phyloP scores from a whole-genome alignment of 2,797 vertebrate species.

The Anableps anableps region DNA sequence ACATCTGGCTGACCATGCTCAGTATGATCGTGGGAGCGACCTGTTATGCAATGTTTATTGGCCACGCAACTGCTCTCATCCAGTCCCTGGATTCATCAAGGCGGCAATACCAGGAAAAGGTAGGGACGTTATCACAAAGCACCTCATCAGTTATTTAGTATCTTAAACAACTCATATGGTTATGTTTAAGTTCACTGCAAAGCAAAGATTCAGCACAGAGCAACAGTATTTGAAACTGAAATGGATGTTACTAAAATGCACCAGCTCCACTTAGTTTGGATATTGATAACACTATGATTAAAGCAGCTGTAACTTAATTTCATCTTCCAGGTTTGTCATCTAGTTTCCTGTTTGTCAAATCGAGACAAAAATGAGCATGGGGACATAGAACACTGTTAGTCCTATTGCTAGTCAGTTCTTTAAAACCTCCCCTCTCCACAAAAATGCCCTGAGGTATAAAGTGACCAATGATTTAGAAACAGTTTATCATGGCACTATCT shows the following conservation, averaged over 20 bases:
- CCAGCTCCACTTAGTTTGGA: neutral
- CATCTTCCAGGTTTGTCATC: neutral
- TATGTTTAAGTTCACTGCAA: neutral
- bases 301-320: neutral
- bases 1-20: conserved; percentile 99
- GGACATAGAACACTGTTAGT: neutral
- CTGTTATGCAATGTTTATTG: conserved; percentile 98
- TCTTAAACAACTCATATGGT: neutral
- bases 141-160: neutral
- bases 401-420: neutral
- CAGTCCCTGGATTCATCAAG: conserved; percentile 96
- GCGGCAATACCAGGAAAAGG: conserved; percentile 98
- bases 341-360: neutral
- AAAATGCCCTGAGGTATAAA: neutral
- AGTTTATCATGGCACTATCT: neutral
- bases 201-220: neutral
- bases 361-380: neutral
- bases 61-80: conserved; percentile 95
- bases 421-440: neutral
- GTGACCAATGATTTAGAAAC: no score
- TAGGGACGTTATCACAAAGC: conserved; percentile 45
- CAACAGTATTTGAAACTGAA: neutral
- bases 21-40: conserved; percentile 98
- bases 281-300: neutral
- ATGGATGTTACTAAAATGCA: neutral